Evolutionary conservation across 1,140 invertebrate species (phyloP), one percentile per base, ranked within the genome.

Genomic region (Drosophila malerkotliana): DNA sequence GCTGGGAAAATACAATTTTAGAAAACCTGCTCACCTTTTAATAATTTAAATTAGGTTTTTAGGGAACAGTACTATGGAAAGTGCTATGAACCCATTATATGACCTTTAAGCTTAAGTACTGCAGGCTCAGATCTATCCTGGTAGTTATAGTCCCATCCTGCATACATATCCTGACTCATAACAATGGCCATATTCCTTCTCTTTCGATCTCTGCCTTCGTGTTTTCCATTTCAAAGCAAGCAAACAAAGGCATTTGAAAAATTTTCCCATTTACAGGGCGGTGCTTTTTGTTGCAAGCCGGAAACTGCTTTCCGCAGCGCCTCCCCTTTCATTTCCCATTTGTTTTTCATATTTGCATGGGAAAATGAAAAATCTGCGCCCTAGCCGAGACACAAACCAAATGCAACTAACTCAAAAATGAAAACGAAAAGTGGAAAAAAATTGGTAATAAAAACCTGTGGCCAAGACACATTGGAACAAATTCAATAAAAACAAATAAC

Each of bases 401-500:
- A n/a, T 28, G 62, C 30, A 64, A 10, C 9, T 45, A 28, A 10
- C 57, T 44, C 9, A 18, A 56, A 49, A 66, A 58, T 21, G n/a
- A 56, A 69, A 58, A 47, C 41, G 18, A 60, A 34, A 47, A 48
- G 18, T n/a, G 39, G 39, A 12, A 14, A 44, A 15, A 8, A 9
- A 12, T 12, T 12, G 3, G 34, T 12, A 37, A 37, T 37, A 9
- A 60, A 30, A 21, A 44, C 39, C 34, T 54, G 47, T 10, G 55
- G 59, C 37, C 53, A 68, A 71, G 67, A 69, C 72, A 76, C 79
- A 88, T 72, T 87, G 69, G 77, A 77, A 79, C 74, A 87, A 83
- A 87, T 88, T 87, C 75, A 87, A 87, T 87, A 83, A 87, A 88
- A 85, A 79, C 82, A 87, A 87, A 87, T 88, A 87, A 62, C 71